Evolutionary conservation across 2,888 invertebrate species (phyloP).

Genomic region (Actias luna): DNA sequence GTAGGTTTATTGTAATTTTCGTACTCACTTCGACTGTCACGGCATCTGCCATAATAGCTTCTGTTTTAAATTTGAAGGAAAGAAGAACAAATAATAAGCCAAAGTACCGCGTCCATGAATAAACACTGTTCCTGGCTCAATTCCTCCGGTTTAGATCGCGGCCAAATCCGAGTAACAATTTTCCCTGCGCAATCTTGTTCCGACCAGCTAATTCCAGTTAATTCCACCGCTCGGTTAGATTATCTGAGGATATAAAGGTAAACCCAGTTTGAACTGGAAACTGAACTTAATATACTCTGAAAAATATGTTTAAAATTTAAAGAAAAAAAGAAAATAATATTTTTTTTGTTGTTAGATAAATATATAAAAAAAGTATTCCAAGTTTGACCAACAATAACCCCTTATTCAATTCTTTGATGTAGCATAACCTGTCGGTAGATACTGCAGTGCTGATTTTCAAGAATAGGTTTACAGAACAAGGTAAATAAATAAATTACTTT

Average conservation of each 20-base stretch:
- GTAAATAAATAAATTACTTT: no score
- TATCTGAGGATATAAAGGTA: background rate
- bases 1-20: no score
- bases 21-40: no score
- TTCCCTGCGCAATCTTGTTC: constrained; percentile 40
- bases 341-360: background rate
- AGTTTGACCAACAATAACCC: no score
- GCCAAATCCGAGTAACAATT: constrained; percentile 46
- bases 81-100: background rate
- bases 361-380: no score
- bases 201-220: constrained; percentile 15
- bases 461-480: no score
- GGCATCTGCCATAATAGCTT: no score
- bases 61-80: background rate
- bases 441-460: no score
- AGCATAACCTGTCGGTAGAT: no score
- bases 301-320: background rate
- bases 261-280: constrained; percentile 6
- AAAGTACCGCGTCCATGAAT: constrained; percentile 10
- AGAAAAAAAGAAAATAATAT: background rate
- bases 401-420: no score
- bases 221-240: constrained; percentile 32
- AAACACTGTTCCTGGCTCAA: constrained; percentile 7
- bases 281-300: background rate
- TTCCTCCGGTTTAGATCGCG: constrained; percentile 38